Base-by-base conservation (phyloP, 1,140 invertebrate species). In the Pogonus chalceus region DNA sequence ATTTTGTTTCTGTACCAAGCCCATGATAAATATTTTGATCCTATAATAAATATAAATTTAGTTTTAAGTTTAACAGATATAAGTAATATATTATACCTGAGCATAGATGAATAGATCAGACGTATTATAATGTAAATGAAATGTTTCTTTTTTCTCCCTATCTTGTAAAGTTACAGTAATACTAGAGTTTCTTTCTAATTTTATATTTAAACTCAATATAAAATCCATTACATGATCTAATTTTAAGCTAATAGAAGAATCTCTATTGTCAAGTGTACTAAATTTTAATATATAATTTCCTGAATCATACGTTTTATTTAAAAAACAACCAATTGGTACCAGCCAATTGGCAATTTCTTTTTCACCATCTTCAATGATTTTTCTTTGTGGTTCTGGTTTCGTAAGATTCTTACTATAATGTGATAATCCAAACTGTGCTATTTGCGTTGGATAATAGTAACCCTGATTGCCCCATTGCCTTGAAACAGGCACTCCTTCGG, bases 371-470 rank as follows among this genome's bases (percentile, higher is more conserved):
- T 94, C 90, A 9, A 91, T 70, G 0, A 82, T 59, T 59, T 77
- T 81, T 56, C 80, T 71, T 26, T 80, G 76, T 2, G 87, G 86
- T 60, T 85, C 80, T 0, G 84, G 80, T 62, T 91, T 88, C 0
- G 87, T 90, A 16, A 92, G 66, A 72, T 92, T 90, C 73, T 97
- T 97, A 69, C 92, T 96, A 72, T 95, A 98, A 73, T 99, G 96
- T 21, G 93, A 90, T 26, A 99, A 71, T 0, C 92, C 96, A 71
- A 93, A 99, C 70, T 99, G 96, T 2, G 95, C 93, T 58, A 99
- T 96, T 77, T 99, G 96, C 1, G 96, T 98, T 0, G 96, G 94
- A 75, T 99, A 99, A 69, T 87, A 95, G 71, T 98, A 97, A 0
- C 93, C 95, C 46, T 82, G 79, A 20, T 84, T 86, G 56, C 92